Percentiles rank a stretch among this genome's conserved stretches.
Conservation (phyloP, 2,888 invertebrate species). For the Malachius bipustulatus region DNA sequence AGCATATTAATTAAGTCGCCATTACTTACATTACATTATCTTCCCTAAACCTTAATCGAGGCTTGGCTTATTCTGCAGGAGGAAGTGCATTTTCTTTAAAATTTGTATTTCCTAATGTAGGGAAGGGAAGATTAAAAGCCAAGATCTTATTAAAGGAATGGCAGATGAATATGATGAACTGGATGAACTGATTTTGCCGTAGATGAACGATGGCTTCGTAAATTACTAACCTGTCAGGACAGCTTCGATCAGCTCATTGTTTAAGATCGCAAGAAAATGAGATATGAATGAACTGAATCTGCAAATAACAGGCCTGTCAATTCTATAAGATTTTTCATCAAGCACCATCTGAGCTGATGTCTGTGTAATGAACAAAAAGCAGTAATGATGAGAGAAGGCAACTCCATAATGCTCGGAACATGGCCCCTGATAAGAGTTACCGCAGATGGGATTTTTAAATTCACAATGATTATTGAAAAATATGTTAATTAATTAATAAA, state of each 20-base stretch:
- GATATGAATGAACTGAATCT: conserved; percentile 38
- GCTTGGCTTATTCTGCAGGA: too few relatives aligned
- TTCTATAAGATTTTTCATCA: conserved; percentile 39
- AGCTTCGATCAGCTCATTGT: conserved; percentile 29
- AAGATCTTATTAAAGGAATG: conserved; percentile 35
- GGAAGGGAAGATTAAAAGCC: conserved; percentile 30
- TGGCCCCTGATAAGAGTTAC: too few relatives aligned
- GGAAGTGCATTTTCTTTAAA: too few relatives aligned
- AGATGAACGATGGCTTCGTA: conserved; percentile 37
- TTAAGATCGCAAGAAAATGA: conserved; percentile 36
- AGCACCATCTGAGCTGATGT: conserved; percentile 36
- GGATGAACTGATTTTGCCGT: conserved; percentile 22
- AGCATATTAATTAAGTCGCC: too few relatives aligned
- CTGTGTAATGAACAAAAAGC: conserved; percentile 38
- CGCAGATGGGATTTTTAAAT: too few relatives aligned
- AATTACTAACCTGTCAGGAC: conserved; percentile 35
- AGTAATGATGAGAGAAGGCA: conserved; percentile 36
- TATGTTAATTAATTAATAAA: too few relatives aligned
- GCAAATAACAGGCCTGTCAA: conserved; percentile 39
- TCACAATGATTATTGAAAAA: too few relatives aligned
- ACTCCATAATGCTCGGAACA: too few relatives aligned
- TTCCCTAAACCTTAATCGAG: too few relatives aligned
- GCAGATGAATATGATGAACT: conserved; percentile 32
- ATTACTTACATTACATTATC: too few relatives aligned
- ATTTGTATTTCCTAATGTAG: too few relatives aligned